These are phyloP conservation scores for Lamprotornis superbus DNA, from an alignment of 2,113 vertebrate species.

Conservation along the genomic window DNA sequence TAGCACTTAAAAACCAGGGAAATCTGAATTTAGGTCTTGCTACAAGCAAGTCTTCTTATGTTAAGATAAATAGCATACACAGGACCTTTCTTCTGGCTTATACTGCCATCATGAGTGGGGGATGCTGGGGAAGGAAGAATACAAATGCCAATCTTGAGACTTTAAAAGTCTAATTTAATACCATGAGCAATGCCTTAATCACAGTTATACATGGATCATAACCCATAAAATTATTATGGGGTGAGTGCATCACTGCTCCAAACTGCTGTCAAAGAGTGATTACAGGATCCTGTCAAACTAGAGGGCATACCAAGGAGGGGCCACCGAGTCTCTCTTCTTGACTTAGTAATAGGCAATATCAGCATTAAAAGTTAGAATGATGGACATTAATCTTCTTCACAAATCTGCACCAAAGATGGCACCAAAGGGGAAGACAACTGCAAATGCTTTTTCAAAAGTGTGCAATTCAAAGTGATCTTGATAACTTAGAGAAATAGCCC, in stretches of 20 bases:
- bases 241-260: conserved; percentile 13
- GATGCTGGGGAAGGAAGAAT: background rate
- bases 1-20: background rate
- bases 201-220: background rate
- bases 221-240: conserved; percentile 5
- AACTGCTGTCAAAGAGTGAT: background rate
- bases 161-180: conserved; percentile 16
- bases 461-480: background rate
- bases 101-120: rapidly evolving
- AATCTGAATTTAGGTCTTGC: background rate
- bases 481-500: background rate
- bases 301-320: background rate
- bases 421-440: background rate
- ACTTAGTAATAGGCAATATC: background rate
- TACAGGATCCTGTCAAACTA: background rate
- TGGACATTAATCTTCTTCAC: background rate
- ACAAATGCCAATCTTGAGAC: background rate
- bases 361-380: background rate
- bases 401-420: background rate
- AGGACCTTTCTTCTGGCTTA: background rate
- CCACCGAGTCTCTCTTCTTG: background rate
- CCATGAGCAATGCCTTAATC: background rate
- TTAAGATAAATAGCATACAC: background rate
- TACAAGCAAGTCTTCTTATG: background rate
- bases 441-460: background rate